These are phyloP conservation scores for Ispidina lecontei DNA, from an alignment of 2,797 vertebrate species.

Conservation along the genomic window DNA sequence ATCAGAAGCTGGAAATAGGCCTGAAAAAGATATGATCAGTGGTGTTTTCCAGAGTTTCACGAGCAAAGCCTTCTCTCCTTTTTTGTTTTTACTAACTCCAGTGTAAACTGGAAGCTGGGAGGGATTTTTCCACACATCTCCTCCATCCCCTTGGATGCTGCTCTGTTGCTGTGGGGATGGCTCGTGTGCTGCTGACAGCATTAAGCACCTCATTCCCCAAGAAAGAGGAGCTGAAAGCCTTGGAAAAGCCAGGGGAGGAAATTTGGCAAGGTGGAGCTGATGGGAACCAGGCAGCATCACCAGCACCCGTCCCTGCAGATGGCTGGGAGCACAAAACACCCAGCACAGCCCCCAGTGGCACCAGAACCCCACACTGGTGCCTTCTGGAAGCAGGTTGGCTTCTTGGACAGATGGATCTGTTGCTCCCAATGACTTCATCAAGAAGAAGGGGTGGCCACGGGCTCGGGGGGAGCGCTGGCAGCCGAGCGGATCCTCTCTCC, in stretches of 20 bases:
- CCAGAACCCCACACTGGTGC: background rate
- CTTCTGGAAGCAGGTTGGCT: background rate
- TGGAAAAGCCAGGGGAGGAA: background rate
- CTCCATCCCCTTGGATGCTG: background rate
- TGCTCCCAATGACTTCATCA: constrained; percentile 30
- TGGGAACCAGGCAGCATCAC: background rate
- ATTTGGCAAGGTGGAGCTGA: background rate
- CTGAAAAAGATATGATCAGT: constrained; percentile 19
- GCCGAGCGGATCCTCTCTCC: background rate
- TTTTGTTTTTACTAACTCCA: constrained; percentile 8
- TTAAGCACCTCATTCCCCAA: background rate
- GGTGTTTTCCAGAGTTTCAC: background rate
- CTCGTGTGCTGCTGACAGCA: background rate
- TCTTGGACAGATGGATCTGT: background rate
- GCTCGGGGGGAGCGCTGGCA: constrained; percentile 14
- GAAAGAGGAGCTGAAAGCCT: background rate
- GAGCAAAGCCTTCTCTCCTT: background rate
- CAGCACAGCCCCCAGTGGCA: background rate
- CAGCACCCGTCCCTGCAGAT: background rate
- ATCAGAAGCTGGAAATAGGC: background rate
- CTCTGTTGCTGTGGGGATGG: background rate
- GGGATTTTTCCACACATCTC: constrained; percentile 31
- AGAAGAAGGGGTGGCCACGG: background rate
- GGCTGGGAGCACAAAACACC: background rate
- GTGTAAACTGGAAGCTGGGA: background rate